Evolutionary conservation across 1,140 invertebrate genomes (phyloP).

Genomic region (Branchinecta lynchi): DNA sequence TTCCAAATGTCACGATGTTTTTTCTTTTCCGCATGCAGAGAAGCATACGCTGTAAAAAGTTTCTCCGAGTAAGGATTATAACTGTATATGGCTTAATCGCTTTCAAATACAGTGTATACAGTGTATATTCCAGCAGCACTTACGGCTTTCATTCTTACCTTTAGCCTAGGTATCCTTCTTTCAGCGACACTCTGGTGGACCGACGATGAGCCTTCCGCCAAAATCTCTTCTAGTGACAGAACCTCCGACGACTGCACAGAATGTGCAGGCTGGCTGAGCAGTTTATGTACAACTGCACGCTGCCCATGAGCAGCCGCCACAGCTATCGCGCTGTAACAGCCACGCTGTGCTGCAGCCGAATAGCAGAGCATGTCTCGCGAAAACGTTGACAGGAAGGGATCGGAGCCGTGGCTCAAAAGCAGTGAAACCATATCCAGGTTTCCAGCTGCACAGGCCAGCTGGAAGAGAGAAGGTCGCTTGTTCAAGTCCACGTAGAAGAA

Average conservation of each 20-base stretch:
- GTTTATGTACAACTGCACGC: constrained; percentile 52
- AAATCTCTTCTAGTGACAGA: constrained; percentile 70
- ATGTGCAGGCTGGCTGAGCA: constrained; percentile 55
- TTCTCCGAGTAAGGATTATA: too few species aligned
- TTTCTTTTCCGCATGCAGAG: too few species aligned
- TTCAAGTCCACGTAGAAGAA: background rate
- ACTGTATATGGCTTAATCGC: too few species aligned
- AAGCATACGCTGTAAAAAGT: too few species aligned
- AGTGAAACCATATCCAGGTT: constrained; percentile 62
- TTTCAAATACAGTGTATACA: too few species aligned
- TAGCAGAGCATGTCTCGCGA: constrained; percentile 67
- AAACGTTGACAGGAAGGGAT: constrained; percentile 67
- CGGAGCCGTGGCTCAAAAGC: constrained; percentile 61
- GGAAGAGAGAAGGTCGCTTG: constrained; percentile 7
- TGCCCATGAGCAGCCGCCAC: constrained; percentile 73
- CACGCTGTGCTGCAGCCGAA: constrained; percentile 61
- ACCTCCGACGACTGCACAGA: constrained; percentile 51
- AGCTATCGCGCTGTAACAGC: constrained; percentile 67
- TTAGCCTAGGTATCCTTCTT: constrained; percentile 23
- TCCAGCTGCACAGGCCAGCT: constrained; percentile 57
- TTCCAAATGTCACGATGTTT: too few species aligned
- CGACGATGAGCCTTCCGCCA: constrained; percentile 52
- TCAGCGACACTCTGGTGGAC: constrained; percentile 24
- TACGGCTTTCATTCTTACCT: constrained; percentile 22
- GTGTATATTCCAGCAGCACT: too few species aligned